Conservation (phyloP, 2,797 vertebrate species). For the Clarias platycephalus region DNA sequence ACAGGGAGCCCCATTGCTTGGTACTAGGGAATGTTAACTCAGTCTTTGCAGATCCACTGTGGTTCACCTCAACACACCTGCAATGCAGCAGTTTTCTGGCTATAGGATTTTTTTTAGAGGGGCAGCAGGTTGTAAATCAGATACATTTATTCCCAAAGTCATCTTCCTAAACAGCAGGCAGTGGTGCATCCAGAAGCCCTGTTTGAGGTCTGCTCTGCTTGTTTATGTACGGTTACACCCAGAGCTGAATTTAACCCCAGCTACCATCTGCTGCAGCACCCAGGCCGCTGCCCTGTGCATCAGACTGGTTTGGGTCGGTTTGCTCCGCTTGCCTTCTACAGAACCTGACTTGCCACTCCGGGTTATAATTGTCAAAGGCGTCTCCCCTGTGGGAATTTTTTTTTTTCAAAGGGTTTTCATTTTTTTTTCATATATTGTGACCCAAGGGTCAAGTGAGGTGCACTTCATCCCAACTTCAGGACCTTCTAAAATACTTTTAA, state of each 20-base stretch:
- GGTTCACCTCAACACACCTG: conserved; percentile 17
- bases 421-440: conserved; percentile 38
- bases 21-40: not conserved
- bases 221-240: conserved; percentile 61
- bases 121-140: conserved; percentile 39
- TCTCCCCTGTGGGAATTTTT: conserved; percentile 56
- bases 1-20: not conserved
- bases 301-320: conserved; percentile 58
- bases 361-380: conserved; percentile 60
- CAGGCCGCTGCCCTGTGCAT: conserved; percentile 47
- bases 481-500: not conserved
- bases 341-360: conserved; percentile 50
- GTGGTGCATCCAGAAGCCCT: conserved; percentile 51
- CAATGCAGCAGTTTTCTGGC: conserved; percentile 4
- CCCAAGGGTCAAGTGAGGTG: conserved; percentile 45
- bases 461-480: not conserved
- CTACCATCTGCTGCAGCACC: conserved; percentile 56
- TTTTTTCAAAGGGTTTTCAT: conserved; percentile 45
- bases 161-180: conserved; percentile 38
- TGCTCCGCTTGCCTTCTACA: conserved; percentile 47
- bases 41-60: not conserved
- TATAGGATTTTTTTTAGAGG: conserved; percentile 10
- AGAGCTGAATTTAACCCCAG: conserved; percentile 61
- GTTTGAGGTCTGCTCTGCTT: conserved; percentile 57
- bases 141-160: conserved; percentile 38